Percentiles rank a stretch among this genome's conserved stretches.
Evolutionary conservation across 2,113 vertebrate genomes (phyloP).

Genomic region (Neodontobutis hainanensis): DNA sequence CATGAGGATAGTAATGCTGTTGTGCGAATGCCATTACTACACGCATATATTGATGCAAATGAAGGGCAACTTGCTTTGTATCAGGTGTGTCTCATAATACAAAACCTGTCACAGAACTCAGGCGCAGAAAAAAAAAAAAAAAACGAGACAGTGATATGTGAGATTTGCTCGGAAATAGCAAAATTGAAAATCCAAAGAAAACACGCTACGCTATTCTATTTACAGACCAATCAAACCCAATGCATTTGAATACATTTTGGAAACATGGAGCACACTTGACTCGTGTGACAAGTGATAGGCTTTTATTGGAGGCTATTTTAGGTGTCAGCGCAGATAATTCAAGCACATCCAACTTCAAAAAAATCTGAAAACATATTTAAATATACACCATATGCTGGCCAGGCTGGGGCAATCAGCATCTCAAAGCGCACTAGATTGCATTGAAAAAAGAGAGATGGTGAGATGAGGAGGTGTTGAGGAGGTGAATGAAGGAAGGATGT

Average conservation of each 20-base stretch:
- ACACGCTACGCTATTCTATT: conserved; percentile 46
- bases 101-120: conserved; percentile 54
- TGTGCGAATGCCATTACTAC: conserved; percentile 12
- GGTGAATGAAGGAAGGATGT: conserved; percentile 45
- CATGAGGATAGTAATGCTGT: conserved; percentile 20
- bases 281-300: conserved; percentile 58
- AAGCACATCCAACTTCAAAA: conserved; percentile 30
- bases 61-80: conserved; percentile 54
- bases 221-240: conserved; percentile 61
- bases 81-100: conserved; percentile 51
- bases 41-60: conserved; percentile 59
- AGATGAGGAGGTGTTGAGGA: conserved; percentile 38
- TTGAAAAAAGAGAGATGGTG: conserved; percentile 5
- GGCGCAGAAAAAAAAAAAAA: conserved; percentile 13
- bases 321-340: conserved; percentile 51
- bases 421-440: conserved; percentile 40
- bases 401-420: conserved; percentile 43
- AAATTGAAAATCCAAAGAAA: conserved; percentile 61
- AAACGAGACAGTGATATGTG: conserved; percentile 32
- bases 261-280: conserved; percentile 42
- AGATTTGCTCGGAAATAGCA: conserved; percentile 45
- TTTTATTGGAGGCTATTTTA: conserved; percentile 53
- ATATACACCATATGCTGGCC: conserved; percentile 25
- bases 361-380: conserved; percentile 53
- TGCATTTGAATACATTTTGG: conserved; percentile 53